Conservation (phyloP, 2,113 vertebrate genomes). For the Pygoscelis antarcticus region DNA sequence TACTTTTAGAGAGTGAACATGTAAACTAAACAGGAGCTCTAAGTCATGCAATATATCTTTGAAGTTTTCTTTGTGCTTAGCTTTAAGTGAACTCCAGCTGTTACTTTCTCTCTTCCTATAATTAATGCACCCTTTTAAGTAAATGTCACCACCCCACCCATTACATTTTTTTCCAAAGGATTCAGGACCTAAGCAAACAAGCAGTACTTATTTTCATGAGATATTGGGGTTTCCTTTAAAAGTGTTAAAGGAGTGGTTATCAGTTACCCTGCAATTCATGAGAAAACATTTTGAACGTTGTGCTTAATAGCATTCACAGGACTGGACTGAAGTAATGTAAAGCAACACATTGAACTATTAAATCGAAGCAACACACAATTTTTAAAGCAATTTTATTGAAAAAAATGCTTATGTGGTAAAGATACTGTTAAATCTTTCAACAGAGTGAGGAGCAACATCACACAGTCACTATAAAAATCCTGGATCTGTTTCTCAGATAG, state of each 20-base stretch:
- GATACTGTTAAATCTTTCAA: not conserved
- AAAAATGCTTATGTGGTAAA: not conserved
- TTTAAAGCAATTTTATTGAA: not conserved
- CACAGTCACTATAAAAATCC: not conserved
- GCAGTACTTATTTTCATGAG: not conserved
- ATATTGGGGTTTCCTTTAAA: not conserved
- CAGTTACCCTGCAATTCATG: not conserved
- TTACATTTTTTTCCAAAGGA: not conserved
- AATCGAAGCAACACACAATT: not conserved
- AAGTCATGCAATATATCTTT: not conserved
- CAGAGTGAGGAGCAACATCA: not conserved
- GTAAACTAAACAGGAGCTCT: not conserved
- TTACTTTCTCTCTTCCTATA: conserved; percentile 11
- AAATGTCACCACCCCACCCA: not conserved
- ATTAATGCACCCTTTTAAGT: conserved; percentile 4
- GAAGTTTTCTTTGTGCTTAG: not conserved
- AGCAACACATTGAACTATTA: not conserved
- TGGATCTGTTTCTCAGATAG: not conserved
- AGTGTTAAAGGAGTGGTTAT: not conserved
- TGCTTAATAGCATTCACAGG: not conserved
- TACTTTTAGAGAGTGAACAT: not conserved
- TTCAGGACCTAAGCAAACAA: not conserved
- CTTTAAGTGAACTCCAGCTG: not conserved
- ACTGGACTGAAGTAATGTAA: not conserved
- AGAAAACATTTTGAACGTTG: not conserved